These are phyloP conservation scores for Noctua fimbriata DNA, from an alignment of 2,888 invertebrate species.

Conservation along the genomic window DNA sequence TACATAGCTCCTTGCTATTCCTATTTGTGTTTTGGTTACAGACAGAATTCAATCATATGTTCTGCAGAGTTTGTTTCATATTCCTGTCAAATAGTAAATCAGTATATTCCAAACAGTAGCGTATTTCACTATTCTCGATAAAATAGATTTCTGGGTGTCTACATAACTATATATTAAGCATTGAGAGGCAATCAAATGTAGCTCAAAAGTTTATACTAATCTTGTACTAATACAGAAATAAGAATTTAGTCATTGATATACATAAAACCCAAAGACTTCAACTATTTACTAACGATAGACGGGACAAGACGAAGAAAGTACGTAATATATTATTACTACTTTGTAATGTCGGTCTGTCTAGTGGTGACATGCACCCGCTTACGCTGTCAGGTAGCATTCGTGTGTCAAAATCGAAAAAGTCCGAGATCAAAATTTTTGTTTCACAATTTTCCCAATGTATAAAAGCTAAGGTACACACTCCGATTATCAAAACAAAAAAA, in stretches of 20 bases:
- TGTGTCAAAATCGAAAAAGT: not conserved
- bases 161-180: conserved; percentile 14
- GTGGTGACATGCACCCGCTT: not conserved
- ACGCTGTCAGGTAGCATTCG: not conserved
- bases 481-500: not conserved
- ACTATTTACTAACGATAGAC: not conserved
- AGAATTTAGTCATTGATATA: conserved; percentile 22
- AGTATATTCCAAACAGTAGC: not conserved
- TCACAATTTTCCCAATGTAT: not conserved
- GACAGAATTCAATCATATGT: not conserved
- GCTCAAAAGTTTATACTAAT: conserved; percentile 35
- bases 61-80: not conserved
- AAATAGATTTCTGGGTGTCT: conserved; percentile 5
- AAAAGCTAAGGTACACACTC: not conserved
- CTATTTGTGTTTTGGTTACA: not conserved
- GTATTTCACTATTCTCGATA: conserved; percentile 13
- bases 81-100: not conserved
- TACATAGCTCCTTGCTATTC: not conserved
- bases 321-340: not conserved
- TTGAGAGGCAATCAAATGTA: conserved; percentile 51
- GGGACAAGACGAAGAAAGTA: not conserved
- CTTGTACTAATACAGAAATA: conserved; percentile 40
- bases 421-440: not conserved
- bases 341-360: not conserved
- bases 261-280: not conserved